These are phyloP conservation scores for Heliconius sara DNA, from an alignment of 2,888 invertebrate species.

Conservation along the genomic window DNA sequence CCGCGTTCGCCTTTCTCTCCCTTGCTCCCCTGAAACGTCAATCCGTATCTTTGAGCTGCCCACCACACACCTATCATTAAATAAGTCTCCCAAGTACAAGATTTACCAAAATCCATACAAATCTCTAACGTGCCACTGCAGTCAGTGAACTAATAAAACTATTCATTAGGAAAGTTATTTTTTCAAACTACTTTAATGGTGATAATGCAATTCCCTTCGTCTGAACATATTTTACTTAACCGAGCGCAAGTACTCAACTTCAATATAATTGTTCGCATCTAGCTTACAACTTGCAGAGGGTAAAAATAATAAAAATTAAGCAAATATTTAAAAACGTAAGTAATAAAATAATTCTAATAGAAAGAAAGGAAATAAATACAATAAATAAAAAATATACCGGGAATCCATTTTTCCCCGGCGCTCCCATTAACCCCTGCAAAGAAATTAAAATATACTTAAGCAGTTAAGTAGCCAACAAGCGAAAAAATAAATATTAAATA, in stretches of 20 bases:
- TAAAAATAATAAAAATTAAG: neutral
- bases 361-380: slow-evolving; percentile 74
- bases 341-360: slow-evolving; percentile 52
- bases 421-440: slow-evolving; percentile 90
- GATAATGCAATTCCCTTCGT: neutral
- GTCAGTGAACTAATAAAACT: neutral
- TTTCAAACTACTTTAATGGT: neutral
- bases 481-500: slow-evolving; percentile 51
- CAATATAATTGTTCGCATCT: neutral
- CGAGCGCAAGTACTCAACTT: neutral
- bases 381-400: slow-evolving; percentile 86
- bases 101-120: slow-evolving; percentile 6
- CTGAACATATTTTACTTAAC: neutral
- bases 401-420: slow-evolving; percentile 94
- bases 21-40: slow-evolving; percentile 87
- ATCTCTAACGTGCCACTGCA: neutral
- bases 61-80: slow-evolving; percentile 13
- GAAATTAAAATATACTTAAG: slow-evolving; percentile 51
- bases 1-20: slow-evolving; percentile 90
- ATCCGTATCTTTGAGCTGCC: slow-evolving; percentile 47
- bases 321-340: slow-evolving; percentile 29
- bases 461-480: slow-evolving; percentile 49
- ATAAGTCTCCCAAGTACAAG: slow-evolving; percentile 25
- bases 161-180: neutral
- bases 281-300: neutral